Base-by-base conservation (phyloP, 1,140 invertebrate genomes). In the Himalopsyche phryganea region DNA sequence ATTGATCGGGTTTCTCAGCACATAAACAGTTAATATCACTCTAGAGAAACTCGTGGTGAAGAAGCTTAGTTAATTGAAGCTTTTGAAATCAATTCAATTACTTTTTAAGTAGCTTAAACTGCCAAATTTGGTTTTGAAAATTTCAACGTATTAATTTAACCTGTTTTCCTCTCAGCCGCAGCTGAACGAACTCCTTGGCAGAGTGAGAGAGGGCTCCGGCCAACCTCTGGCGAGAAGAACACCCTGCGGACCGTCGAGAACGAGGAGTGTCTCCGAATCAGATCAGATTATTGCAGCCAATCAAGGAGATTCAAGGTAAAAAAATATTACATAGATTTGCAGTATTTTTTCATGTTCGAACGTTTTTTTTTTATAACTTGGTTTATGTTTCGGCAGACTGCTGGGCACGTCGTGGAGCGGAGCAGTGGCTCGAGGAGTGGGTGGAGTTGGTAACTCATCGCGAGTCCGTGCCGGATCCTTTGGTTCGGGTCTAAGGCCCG, bases 131-230 rank as follows among this genome's bases (percentile, higher is more conserved):
- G n/a, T n/a, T n/a, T n/a, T n/a, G n/a, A n/a, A n/a, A n/a, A n/a
- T n/a, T n/a, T n/a, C n/a, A n/a, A n/a, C n/a, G n/a, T n/a, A n/a
- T n/a, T n/a, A n/a, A n/a, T n/a, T n/a, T n/a, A n/a, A n/a, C n/a
- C n/a, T n/a, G n/a, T 13, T 32, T 11, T 50, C 19, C 5, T 2
- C 11, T 38, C 35, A 62, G 62, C 62, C 62, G 6, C 62, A 65
- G 42, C 20, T 65, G n/a, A 65, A 65, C 33, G 62, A 65, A 48
- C 46, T 65, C 17, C 50, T 65, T 10, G 59, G 58, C 9, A 19
- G 58, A 15, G 58, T 44, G 10, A 32, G 62, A 15, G 45, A 47
- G 10, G 62, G 51, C 18, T 33, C 58, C 5, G 58, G 58, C n/a
- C 58, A 55, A 14, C 58, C 58, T 9, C 41, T 47, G 35, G 45